A percentile compares a stretch with the other conserved stretches of the same genome.
Evolutionary conservation across 1,140 invertebrate genomes (phyloP).

Genomic region (Akabosia matsudoensis): DNA sequence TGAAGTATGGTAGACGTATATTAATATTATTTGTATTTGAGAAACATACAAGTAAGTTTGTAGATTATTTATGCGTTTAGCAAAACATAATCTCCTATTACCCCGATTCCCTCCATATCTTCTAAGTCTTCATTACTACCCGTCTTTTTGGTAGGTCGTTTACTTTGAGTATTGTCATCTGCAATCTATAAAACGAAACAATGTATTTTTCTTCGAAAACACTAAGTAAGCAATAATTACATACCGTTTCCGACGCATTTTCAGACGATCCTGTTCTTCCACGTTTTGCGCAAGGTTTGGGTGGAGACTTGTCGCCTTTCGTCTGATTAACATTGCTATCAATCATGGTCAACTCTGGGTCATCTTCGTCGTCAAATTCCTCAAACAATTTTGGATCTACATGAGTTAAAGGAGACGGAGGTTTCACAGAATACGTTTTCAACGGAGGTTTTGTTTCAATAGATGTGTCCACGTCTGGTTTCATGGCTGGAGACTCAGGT

Average conservation of each 20-base stretch:
- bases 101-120: neutral
- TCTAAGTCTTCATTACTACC: neutral
- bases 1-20: neutral
- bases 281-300: neutral
- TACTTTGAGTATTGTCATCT: neutral
- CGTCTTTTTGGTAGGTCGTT: neutral
- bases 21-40: neutral
- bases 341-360: neutral
- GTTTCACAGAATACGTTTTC: neutral
- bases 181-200: neutral
- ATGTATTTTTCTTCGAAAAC: neutral
- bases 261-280: neutral
- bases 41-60: neutral
- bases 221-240: neutral
- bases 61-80: neutral
- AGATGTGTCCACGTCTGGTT: neutral
- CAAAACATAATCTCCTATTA: neutral
- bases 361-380: neutral
- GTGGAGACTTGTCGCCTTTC: neutral
- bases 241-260: neutral
- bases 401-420: neutral
- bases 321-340: neutral
- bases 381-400: neutral
- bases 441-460: neutral
- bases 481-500: neutral